Percentiles rank a stretch among this genome's conserved stretches.
Conservation (phyloP, 2,797 vertebrate species). For the Loriculus beryllinus region DNA sequence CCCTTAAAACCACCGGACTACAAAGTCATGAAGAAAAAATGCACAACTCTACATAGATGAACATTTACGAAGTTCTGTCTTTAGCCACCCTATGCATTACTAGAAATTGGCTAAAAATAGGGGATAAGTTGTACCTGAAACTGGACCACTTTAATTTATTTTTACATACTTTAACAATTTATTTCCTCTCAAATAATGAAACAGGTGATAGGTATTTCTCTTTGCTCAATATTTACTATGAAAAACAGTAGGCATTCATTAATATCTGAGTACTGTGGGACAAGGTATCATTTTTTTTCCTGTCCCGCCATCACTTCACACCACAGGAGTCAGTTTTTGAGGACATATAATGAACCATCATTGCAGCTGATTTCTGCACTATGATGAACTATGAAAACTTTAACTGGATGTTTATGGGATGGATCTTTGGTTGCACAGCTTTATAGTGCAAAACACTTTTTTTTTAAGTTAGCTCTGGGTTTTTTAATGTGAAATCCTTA, state of each 20-base stretch:
- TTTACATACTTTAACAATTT: neutral
- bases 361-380: neutral
- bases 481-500: neutral
- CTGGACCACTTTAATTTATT: neutral
- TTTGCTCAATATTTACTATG: neutral
- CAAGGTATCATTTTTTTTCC: neutral
- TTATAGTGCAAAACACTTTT: neutral
- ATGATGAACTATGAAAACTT: neutral
- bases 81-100: neutral
- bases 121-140: neutral
- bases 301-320: neutral
- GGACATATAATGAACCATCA: neutral
- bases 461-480: neutral
- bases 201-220: neutral
- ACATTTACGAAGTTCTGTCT: neutral
- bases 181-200: neutral
- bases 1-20: neutral
- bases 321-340: neutral
- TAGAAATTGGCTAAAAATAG: neutral
- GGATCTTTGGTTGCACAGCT: neutral
- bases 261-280: neutral
- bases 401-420: neutral
- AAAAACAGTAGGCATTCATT: neutral
- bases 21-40: neutral
- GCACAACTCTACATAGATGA: neutral